Evolutionary conservation across 2,888 invertebrate species (phyloP), one percentile per base, ranked within the genome.

Genomic region (Sussaba pulchella): DNA sequence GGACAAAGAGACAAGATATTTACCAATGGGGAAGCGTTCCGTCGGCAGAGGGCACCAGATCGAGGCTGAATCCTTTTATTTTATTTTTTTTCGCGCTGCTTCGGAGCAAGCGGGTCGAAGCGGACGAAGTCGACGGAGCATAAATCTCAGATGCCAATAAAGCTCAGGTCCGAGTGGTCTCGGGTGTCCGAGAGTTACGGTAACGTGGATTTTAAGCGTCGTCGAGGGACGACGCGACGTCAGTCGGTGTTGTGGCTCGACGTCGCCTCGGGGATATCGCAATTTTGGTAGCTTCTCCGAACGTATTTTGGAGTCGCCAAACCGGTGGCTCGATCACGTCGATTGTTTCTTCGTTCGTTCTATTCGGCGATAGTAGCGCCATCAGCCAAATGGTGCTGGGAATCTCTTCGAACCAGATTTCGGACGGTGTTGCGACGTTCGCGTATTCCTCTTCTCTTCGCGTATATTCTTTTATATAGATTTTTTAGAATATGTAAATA

Each of bases 131-230:
- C 70, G 24, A 67, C 78, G 47, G 21, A 59, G 52, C 24, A 78
- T 78, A 78, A 78, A 78, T 78, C 72, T 78, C 72, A 52, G 72
- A 66, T 21, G 72, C 78, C 78, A 78, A 78, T 78, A 78, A 78
- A 72, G 78, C 78, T 78, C 54, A 67, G 78, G 78, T 72, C 72
- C 78, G 72, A 78, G 72, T 66, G 61, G 52, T 67, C 41, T 72
- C 50, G 59, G 41, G 41, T 59, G 64, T 66, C 61, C 72, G 52
- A 78, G 78, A 78, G 72, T 78, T 78, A 78, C 78, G 78, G 66
- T 47, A 64, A 61, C 67, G 41, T 45, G 78, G 78, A 78, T 72
- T 78, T 78, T 61, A 72, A 78, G 61, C 52, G 72, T 57, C 61
- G 61, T 72, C 67, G 61, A 31, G 78, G 72, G 78, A 67, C 52